Conservation (phyloP, 1,140 invertebrate genomes). For the Littorina saxatilis region DNA sequence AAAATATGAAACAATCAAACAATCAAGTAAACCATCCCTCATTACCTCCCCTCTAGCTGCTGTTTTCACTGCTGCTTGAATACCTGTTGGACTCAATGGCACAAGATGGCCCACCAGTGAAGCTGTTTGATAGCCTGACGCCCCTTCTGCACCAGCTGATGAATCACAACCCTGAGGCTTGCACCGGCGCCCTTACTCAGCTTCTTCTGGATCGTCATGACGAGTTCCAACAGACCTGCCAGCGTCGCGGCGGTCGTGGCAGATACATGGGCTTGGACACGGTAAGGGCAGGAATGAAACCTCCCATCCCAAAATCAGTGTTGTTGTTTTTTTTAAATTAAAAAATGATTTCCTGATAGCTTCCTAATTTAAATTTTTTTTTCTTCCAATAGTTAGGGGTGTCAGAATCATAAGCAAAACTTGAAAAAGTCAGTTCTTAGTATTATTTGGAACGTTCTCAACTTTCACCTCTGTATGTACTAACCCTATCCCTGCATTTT, state of each 20-base stretch:
- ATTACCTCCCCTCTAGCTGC: too few relatives aligned
- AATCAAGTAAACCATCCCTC: too few relatives aligned
- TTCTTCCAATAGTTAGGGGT: too few relatives aligned
- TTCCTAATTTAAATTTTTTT: not conserved
- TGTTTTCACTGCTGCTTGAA: conserved; percentile 26
- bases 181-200: conserved; percentile 81
- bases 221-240: conserved; percentile 79
- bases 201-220: conserved; percentile 86
- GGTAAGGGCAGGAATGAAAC: too few relatives aligned
- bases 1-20: too few relatives aligned
- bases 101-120: conserved; percentile 72
- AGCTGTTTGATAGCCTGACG: conserved; percentile 76
- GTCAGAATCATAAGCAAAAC: too few relatives aligned
- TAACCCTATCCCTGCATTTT: too few relatives aligned
- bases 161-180: conserved; percentile 82
- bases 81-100: conserved; percentile 73
- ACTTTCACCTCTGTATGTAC: too few relatives aligned
- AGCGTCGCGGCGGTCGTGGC: conserved; percentile 72
- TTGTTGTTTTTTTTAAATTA: not conserved
- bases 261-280: conserved; percentile 83
- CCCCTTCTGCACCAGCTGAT: conserved; percentile 84
- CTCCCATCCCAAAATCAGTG: too few relatives aligned
- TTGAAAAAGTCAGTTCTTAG: too few relatives aligned
- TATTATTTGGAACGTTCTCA: too few relatives aligned
- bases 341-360: not conserved